Evolutionary conservation across 2,113 vertebrate genomes (phyloP), one percentile per base, ranked within the genome.

Genomic region (Colistium nudipinnis): DNA sequence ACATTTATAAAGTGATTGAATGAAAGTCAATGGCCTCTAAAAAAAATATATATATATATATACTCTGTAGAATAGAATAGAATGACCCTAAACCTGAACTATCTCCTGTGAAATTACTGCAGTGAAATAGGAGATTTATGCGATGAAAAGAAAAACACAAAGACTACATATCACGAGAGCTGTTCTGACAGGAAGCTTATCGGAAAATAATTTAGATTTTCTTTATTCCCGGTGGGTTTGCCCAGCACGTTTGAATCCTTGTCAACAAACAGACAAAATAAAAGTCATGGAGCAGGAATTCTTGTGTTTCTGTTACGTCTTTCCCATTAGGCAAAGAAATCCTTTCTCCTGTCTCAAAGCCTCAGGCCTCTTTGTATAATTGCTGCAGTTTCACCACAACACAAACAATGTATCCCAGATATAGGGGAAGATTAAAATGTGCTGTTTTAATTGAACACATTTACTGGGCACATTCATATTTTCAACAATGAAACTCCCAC

Each of bases 381-480:
- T 86, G 80, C 39, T 68, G 69, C 61, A 45, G 56, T 70, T 64
- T 75, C 55, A 48, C 70, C 61, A 71, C 72, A 79, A 70, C 45
- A 68, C 60, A 62, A 81, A 68, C 44, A 81, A 90, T 78, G 48
- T 19, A 59, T 56, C 44, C 56, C 47, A 79, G 75, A 90, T 87
- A 13, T n/a, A 35, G 28, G 13, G 19, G 30, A 14, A 77, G 54
- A 74, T 70, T 83, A 72, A 74, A 85, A 84, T 79, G 60, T 61
- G 80, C 39, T 80, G 81, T 91, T 82, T 89, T 87, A 80, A 86
- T 87, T 81, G 73, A 70, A 78, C 65, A 84, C 73, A 75, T 85
- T 83, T 86, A 56, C 70, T 54, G 25, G 24, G 49, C 25, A 13
- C 57, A 74, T 83, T 75, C 78, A 65, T 41, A 82, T 89, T 81